phyloP scores from a whole-genome alignment of 2,113 vertebrate genomes.

The Notarius quadriscutis region DNA sequence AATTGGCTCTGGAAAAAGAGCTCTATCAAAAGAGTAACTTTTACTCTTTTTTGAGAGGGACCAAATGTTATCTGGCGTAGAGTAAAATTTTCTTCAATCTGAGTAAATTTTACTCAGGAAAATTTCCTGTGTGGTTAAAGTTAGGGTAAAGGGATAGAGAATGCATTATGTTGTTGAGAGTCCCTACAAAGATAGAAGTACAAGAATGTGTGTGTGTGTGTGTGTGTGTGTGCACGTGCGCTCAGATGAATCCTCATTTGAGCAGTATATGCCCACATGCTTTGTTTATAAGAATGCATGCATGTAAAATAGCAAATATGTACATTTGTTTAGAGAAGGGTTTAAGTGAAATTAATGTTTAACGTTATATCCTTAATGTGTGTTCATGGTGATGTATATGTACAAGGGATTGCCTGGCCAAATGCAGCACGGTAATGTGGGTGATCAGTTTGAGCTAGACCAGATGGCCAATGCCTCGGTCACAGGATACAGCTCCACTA shows the following conservation, averaged over 20 bases:
- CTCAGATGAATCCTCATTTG: background rate
- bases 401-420: conserved; percentile 21
- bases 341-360: conserved; percentile 33
- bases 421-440: conserved; percentile 33
- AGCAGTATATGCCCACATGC: conserved; percentile 12
- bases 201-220: background rate
- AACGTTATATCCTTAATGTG: background rate
- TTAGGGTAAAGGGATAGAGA: no score
- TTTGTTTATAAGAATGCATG: background rate
- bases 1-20: no score
- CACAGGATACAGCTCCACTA: conserved; percentile 61
- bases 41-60: no score
- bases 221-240: no score
- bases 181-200: no score
- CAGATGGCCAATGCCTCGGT: conserved; percentile 60
- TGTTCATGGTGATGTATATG: conserved; percentile 39
- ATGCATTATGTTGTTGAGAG: no score
- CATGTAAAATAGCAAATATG: conserved; percentile 6
- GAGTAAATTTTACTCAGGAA: no score
- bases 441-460: conserved; percentile 54
- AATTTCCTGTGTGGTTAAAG: no score
- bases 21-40: no score
- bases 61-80: no score
- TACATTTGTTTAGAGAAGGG: conserved; percentile 24
- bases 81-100: no score